Evolutionary conservation across 2,113 vertebrate genomes (phyloP).

Genomic region (Ciconia maguari): DNA sequence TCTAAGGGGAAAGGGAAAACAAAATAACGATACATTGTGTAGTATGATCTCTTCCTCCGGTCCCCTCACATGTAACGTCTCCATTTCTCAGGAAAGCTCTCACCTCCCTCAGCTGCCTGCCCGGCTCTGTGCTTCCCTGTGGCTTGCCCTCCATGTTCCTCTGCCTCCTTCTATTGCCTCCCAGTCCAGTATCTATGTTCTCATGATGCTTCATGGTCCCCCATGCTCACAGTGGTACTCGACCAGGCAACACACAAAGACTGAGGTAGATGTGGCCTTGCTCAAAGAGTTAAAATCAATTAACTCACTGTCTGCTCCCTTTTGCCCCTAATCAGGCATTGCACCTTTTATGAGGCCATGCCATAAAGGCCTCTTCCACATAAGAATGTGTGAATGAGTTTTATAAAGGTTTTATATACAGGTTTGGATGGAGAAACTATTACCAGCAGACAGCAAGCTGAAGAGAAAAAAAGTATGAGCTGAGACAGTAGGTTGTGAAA

Average conservation of each 20-base stretch:
- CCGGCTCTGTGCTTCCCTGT: not conserved
- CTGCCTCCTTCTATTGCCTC: not conserved
- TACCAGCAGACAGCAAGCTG: not conserved
- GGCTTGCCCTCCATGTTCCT: not conserved
- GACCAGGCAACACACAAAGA: not conserved
- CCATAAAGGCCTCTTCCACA: not conserved
- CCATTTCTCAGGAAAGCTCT: not conserved
- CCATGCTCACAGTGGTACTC: not conserved
- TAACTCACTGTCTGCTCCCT: not conserved
- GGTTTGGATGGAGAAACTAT: not conserved
- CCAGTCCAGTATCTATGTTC: not conserved
- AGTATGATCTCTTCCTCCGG: not conserved
- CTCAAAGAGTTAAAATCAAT: not conserved
- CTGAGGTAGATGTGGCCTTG: not conserved
- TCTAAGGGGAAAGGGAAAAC: not conserved
- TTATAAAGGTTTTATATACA: not conserved
- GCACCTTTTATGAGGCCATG: not conserved
- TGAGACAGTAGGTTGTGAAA: not conserved
- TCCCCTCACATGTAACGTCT: rapidly evolving
- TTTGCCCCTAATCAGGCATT: not conserved
- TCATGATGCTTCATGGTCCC: not conserved
- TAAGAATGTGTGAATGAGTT: not conserved
- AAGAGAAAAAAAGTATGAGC: not conserved
- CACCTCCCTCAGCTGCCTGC: not conserved
- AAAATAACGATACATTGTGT: not conserved